phyloP scores from a whole-genome alignment of 2,797 vertebrate species.

The Cercopithecus neglectus region DNA sequence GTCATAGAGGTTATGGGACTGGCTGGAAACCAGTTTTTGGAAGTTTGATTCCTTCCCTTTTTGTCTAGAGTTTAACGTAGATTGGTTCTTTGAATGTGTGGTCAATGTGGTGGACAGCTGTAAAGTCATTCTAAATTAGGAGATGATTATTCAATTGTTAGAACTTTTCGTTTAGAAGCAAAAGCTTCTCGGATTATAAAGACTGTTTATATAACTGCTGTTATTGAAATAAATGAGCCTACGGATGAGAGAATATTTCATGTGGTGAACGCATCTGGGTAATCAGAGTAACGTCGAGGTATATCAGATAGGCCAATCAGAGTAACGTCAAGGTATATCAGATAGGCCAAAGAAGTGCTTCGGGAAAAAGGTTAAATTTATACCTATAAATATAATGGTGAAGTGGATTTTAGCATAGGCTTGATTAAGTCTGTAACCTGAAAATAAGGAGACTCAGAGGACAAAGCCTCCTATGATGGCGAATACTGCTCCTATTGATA shows the following conservation, averaged over 20 bases:
- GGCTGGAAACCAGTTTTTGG: background rate
- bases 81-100: background rate
- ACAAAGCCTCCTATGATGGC: too few species aligned
- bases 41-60: background rate
- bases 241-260: background rate
- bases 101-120: background rate
- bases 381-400: too few species aligned
- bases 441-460: too few species aligned
- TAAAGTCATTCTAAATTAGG: background rate
- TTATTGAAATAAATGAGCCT: background rate
- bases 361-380: too few species aligned
- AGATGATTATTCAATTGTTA: background rate
- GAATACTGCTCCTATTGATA: background rate
- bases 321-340: too few species aligned
- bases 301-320: too few species aligned
- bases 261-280: accelerated
- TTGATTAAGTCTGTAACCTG: too few species aligned
- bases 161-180: background rate
- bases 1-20: background rate
- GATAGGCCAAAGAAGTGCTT: too few species aligned
- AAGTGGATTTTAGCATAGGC: too few species aligned
- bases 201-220: background rate
- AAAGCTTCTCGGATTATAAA: background rate
- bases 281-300: accelerated
- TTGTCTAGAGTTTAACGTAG: background rate